These are phyloP conservation scores for Benthosema pterotum DNA, from an alignment of 2,797 vertebrate species.

Conservation along the genomic window DNA sequence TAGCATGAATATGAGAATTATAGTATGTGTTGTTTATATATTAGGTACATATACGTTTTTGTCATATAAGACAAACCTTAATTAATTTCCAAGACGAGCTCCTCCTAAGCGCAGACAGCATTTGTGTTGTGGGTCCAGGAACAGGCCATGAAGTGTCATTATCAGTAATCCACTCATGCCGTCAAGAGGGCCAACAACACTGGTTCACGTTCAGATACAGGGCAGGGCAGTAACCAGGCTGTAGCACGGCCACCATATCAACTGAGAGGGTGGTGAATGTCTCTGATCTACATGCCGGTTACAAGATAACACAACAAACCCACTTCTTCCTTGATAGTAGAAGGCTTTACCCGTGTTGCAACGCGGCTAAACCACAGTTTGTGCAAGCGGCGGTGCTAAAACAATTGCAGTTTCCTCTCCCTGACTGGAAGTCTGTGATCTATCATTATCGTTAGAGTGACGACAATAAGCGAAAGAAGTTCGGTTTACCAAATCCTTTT, in stretches of 20 bases:
- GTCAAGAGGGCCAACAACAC: slow-evolving; percentile 43
- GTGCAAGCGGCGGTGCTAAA: slow-evolving; percentile 18
- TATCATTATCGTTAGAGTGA: slow-evolving; percentile 34
- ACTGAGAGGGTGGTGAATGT: background rate
- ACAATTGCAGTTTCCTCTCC: slow-evolving; percentile 24
- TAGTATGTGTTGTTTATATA: background rate
- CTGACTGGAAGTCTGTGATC: slow-evolving; percentile 35
- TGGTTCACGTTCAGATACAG: slow-evolving; percentile 12
- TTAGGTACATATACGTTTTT: no score
- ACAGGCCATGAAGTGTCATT: slow-evolving; percentile 37
- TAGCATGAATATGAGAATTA: background rate
- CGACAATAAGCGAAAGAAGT: slow-evolving; percentile 41
- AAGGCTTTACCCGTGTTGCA: slow-evolving; percentile 8
- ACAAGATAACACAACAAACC: background rate
- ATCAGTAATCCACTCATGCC: slow-evolving; percentile 51
- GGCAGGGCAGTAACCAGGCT: slow-evolving; percentile 6
- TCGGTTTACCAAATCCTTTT: slow-evolving; percentile 73
- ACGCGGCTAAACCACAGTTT: slow-evolving; percentile 44
- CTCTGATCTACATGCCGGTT: no score
- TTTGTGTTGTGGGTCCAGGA: slow-evolving; percentile 24
- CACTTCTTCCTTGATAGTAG: slow-evolving; percentile 2
- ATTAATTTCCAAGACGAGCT: no score
- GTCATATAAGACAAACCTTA: no score
- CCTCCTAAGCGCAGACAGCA: background rate
- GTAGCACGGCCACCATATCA: background rate